These are phyloP conservation scores for Bufotes viridis DNA, from an alignment of 2,797 vertebrate genomes.

Conservation along the genomic window DNA sequence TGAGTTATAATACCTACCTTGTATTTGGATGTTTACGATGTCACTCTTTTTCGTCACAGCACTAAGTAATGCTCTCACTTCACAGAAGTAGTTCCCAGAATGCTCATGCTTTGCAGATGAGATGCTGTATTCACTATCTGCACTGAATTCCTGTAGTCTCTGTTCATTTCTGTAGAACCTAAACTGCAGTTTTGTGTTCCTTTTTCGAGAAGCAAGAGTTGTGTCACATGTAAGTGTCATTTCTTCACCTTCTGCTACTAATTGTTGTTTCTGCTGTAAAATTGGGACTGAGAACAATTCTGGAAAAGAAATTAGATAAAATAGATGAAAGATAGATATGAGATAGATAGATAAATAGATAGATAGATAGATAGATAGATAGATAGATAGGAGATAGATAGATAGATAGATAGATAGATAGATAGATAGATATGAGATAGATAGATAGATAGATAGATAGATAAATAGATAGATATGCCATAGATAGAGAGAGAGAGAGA, in stretches of 20 bases:
- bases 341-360: background rate
- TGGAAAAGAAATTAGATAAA: background rate
- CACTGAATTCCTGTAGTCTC: background rate
- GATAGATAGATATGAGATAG: background rate
- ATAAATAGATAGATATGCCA: background rate
- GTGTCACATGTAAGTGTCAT: slow-evolving; percentile 29
- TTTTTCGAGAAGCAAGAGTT: background rate
- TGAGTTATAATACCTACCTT: background rate
- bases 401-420: background rate
- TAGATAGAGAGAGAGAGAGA: background rate
- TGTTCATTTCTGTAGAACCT: slow-evolving; percentile 16
- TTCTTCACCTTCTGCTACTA: background rate
- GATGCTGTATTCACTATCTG: background rate
- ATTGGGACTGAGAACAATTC: slow-evolving; percentile 12
- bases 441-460: background rate
- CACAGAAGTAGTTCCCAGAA: slow-evolving; percentile 27
- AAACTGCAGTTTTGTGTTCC: background rate
- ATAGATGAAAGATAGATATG: background rate
- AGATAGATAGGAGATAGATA: background rate
- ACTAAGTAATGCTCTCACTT: background rate
- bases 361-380: background rate
- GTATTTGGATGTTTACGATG: background rate
- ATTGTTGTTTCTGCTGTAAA: background rate
- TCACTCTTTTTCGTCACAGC: background rate
- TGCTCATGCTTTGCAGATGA: background rate